These are phyloP conservation scores for Gavia stellata DNA, from an alignment of 2,113 vertebrate species.

Conservation along the genomic window DNA sequence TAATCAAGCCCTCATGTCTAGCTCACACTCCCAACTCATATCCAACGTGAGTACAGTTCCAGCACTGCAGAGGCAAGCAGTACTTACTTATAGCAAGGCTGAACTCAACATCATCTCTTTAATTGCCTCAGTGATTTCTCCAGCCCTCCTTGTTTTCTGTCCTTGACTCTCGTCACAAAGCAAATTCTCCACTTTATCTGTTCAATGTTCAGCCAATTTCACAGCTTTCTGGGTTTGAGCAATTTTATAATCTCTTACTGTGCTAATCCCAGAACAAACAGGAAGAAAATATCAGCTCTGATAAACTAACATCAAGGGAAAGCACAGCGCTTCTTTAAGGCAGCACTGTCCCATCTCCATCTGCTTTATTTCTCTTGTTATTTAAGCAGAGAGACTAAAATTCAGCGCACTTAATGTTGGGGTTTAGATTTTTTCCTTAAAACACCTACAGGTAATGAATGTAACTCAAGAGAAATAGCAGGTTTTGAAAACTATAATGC, in stretches of 20 bases:
- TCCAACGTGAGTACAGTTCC: not conserved
- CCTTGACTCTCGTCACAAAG: not conserved
- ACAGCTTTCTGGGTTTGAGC: not conserved
- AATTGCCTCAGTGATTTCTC: not conserved
- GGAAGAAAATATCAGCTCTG: slow-evolving; percentile 6
- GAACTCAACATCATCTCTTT: not conserved
- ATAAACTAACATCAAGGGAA: not conserved
- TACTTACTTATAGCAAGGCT: not conserved
- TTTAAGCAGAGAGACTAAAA: not conserved
- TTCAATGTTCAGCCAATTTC: slow-evolving; percentile 28
- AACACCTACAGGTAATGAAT: not conserved
- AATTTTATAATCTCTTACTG: slow-evolving; percentile 8
- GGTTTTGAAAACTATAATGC: not conserved
- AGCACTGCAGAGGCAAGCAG: not conserved
- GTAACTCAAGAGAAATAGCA: not conserved
- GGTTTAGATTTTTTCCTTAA: not conserved
- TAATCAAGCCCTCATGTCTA: not conserved
- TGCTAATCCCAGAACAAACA: slow-evolving; percentile 24
- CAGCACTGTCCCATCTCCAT: not conserved
- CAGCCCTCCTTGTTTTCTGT: not conserved
- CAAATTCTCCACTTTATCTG: not conserved
- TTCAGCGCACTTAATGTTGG: not conserved
- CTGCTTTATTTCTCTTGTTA: not conserved
- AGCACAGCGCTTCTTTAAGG: not conserved
- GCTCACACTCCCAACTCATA: not conserved